Conservation (phyloP, 1,140 invertebrate genomes). For the Limonius californicus region DNA sequence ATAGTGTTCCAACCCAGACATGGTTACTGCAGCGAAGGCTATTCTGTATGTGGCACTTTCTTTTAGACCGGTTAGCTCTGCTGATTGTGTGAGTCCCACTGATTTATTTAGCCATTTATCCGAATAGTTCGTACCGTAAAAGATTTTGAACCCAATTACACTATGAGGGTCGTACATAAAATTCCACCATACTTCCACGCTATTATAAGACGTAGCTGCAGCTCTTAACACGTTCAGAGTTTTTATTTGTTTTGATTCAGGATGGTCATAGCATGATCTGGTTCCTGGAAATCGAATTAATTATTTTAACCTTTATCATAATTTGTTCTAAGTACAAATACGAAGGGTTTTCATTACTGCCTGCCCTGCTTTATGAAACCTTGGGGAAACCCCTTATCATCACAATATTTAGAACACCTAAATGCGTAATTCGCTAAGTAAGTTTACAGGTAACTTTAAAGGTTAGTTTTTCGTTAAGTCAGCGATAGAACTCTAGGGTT, state of each 20-base stretch:
- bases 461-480: too few relatives aligned
- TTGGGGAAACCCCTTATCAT: too few relatives aligned
- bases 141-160: slow-evolving; percentile 85
- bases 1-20: slow-evolving; percentile 64
- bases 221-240: slow-evolving; percentile 87
- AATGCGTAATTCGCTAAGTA: too few relatives aligned
- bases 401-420: too few relatives aligned
- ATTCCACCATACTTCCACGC: slow-evolving; percentile 94
- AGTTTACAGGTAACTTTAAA: too few relatives aligned
- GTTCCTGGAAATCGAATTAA: not conserved
- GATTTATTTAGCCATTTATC: slow-evolving; percentile 85
- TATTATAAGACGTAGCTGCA: slow-evolving; percentile 86
- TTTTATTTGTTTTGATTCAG: slow-evolving; percentile 55
- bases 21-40: slow-evolving; percentile 80
- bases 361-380: too few relatives aligned
- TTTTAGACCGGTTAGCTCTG: slow-evolving; percentile 85
- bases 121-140: slow-evolving; percentile 88
- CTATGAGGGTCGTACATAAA: slow-evolving; percentile 77
- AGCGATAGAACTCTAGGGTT: too few relatives aligned
- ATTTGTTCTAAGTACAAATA: too few relatives aligned
- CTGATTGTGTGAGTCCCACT: slow-evolving; percentile 81
- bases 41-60: slow-evolving; percentile 89
- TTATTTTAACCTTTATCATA: too few relatives aligned
- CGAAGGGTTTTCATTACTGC: too few relatives aligned
- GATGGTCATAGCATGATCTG: slow-evolving; percentile 55